Conservation (phyloP, 2,797 vertebrate genomes). For the Takifugu ocellatus region DNA sequence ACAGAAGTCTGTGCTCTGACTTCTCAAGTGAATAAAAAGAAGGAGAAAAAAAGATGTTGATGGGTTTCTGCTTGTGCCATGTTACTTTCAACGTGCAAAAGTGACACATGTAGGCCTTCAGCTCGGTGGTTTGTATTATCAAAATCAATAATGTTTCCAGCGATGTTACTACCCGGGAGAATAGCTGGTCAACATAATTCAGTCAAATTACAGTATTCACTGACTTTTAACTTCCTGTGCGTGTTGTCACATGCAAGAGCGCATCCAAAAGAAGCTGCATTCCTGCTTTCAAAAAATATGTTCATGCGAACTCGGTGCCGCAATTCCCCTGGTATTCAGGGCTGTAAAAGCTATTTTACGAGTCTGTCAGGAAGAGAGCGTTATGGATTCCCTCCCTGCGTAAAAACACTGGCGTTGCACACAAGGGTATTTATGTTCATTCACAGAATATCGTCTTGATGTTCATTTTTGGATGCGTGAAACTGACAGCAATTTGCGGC, state of each 20-base stretch:
- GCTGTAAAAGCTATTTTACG: slow-evolving; percentile 81
- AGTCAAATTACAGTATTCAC: slow-evolving; percentile 80
- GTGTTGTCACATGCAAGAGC: slow-evolving; percentile 79
- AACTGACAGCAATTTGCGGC: slow-evolving; percentile 52
- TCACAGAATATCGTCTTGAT: slow-evolving; percentile 59
- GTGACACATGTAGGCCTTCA: not conserved
- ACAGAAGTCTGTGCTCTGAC: slow-evolving; percentile 15
- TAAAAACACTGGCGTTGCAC: slow-evolving; percentile 61
- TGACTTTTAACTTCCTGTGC: slow-evolving; percentile 78
- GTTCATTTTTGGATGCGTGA: slow-evolving; percentile 52
- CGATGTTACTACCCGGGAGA: slow-evolving; percentile 68
- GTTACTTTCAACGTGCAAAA: no score
- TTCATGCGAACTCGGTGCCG: slow-evolving; percentile 73
- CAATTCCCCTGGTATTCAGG: slow-evolving; percentile 80
- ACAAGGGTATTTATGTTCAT: slow-evolving; percentile 65
- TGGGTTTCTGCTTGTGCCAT: not conserved
- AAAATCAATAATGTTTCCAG: slow-evolving; percentile 67
- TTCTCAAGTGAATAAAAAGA: not conserved
- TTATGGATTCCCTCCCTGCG: slow-evolving; percentile 67
- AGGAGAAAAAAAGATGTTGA: not conserved
- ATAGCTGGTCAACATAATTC: slow-evolving; percentile 81
- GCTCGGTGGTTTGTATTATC: slow-evolving; percentile 30
- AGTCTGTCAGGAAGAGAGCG: slow-evolving; percentile 75
- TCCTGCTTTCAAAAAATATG: slow-evolving; percentile 75
- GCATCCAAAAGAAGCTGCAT: slow-evolving; percentile 75